Percentiles rank a stretch among this genome's conserved stretches.
These are phyloP conservation scores for Vultur gryphus DNA, from an alignment of 2,797 vertebrate species.

Conservation along the genomic window DNA sequence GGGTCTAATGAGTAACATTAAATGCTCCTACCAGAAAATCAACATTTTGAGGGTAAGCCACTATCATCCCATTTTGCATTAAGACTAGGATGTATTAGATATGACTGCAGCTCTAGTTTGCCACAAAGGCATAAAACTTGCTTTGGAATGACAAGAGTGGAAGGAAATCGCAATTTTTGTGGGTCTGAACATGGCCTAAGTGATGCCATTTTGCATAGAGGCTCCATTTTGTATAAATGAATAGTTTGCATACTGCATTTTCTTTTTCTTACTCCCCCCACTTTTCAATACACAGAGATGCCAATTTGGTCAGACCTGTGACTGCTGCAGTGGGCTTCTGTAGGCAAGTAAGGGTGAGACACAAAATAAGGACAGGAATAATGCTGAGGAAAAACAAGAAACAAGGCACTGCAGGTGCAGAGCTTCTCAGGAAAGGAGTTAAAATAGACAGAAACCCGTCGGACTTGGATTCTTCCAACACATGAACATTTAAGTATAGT, in stretches of 20 bases:
- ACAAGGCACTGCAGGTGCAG: neutral
- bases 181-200: neutral
- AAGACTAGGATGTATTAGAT: neutral
- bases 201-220: neutral
- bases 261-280: neutral
- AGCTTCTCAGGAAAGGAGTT: neutral
- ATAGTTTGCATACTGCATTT: neutral
- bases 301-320: neutral
- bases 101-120: neutral
- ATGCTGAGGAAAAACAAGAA: neutral
- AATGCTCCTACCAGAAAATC: neutral
- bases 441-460: neutral
- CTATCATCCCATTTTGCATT: neutral
- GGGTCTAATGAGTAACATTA: slow-evolving; percentile 13
- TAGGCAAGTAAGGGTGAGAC: neutral
- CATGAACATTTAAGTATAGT: rapidly evolving
- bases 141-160: neutral
- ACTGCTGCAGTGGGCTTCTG: neutral
- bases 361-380: neutral
- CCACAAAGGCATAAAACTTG: neutral
- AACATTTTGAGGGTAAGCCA: neutral
- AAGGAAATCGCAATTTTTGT: neutral
- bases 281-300: neutral
- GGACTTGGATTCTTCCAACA: neutral
- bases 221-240: neutral